Percentiles rank a stretch among this genome's conserved stretches.
Conservation (phyloP, 2,888 invertebrate species). For the Prosapia bicincta region DNA sequence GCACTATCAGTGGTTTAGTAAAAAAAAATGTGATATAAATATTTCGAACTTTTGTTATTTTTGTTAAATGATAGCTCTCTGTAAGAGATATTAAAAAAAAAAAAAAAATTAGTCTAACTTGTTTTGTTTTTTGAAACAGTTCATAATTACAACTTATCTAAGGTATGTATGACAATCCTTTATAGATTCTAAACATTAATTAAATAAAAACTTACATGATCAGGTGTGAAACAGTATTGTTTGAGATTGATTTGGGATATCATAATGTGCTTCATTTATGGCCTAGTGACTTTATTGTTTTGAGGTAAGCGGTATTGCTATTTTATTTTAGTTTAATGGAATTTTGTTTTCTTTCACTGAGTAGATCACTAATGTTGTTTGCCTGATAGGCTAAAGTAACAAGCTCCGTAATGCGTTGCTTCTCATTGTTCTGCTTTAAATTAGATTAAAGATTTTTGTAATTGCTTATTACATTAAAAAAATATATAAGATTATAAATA, state of each 20-base stretch:
- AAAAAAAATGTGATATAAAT: background rate
- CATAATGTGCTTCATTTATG: background rate
- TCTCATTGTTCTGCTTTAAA: conserved; percentile 22
- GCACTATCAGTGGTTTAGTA: background rate
- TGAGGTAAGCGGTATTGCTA: background rate
- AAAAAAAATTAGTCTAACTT: no score
- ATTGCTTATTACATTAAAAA: background rate
- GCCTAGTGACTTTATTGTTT: conserved; percentile 2
- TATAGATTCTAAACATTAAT: background rate
- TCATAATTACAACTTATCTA: no score
- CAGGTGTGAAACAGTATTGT: background rate
- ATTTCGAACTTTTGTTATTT: background rate
- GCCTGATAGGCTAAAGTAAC: background rate
- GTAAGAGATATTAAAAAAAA: no score
- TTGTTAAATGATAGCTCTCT: no score
- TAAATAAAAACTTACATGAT: background rate
- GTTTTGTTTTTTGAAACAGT: no score
- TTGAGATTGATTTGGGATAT: background rate
- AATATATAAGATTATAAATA: background rate
- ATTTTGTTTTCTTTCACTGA: background rate
- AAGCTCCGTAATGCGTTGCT: conserved; percentile 18
- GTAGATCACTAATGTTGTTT: background rate
- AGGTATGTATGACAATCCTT: no score
- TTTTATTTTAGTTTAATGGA: conserved; percentile 2
- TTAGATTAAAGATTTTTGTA: background rate